Evolutionary conservation across 1,140 invertebrate species (phyloP).

Genomic region (Polypedilum pembai): DNA sequence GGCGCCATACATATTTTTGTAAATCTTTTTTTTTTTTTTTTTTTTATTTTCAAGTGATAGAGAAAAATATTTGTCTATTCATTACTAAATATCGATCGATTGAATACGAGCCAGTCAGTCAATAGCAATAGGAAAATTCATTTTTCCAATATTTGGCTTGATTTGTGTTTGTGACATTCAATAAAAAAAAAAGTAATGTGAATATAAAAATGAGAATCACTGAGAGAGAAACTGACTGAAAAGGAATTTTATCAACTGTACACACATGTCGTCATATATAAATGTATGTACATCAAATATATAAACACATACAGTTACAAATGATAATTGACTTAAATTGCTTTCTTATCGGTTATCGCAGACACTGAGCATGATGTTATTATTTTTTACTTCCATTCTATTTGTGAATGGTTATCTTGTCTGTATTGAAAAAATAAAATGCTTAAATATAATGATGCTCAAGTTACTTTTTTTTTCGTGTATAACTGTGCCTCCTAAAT

Average conservation of each 20-base stretch:
- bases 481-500: background rate
- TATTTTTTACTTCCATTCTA: background rate
- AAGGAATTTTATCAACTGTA: slow-evolving; percentile 5
- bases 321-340: slow-evolving; percentile 19
- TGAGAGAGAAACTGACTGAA: background rate
- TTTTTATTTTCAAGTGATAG: too few relatives aligned
- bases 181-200: background rate
- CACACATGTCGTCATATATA: background rate
- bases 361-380: slow-evolving; percentile 16
- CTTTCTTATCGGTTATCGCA: slow-evolving; percentile 16
- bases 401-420: slow-evolving; percentile 18
- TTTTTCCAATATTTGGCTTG: too few relatives aligned
- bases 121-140: too few relatives aligned
- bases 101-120: too few relatives aligned
- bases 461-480: background rate
- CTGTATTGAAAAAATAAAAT: slow-evolving; percentile 6
- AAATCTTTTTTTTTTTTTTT: too few relatives aligned
- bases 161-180: too few relatives aligned
- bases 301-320: background rate
- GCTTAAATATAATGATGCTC: slow-evolving; percentile 1
- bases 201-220: background rate
- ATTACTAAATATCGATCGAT: too few relatives aligned
- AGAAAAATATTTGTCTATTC: too few relatives aligned
- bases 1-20: too few relatives aligned
- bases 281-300: background rate